phyloP scores from a whole-genome alignment of 2,888 invertebrate genomes.

The Hydropsyche betteni region DNA sequence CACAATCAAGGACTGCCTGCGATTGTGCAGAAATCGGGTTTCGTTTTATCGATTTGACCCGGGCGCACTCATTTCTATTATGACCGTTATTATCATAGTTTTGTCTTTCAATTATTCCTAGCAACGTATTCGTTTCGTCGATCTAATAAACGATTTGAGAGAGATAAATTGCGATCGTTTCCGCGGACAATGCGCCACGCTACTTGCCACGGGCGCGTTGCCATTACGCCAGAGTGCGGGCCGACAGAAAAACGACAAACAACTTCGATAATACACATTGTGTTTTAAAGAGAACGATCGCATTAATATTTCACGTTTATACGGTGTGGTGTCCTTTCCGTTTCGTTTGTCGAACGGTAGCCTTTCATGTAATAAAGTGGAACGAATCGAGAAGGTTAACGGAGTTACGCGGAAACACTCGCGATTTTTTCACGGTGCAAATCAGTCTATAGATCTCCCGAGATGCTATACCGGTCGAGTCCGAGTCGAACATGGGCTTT shows the following conservation, averaged over 20 bases:
- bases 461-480: no score
- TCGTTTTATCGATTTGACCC: constrained; percentile 25
- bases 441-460: neutral
- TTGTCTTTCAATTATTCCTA: constrained; percentile 21
- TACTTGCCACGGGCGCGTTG: neutral
- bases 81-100: constrained; percentile 16
- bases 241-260: neutral
- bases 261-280: neutral
- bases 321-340: constrained; percentile 16
- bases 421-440: neutral
- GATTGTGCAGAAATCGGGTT: constrained; percentile 21
- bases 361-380: constrained; percentile 17
- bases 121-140: neutral
- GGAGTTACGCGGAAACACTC: constrained; percentile 11
- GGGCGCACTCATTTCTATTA: constrained; percentile 9
- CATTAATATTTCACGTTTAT: neutral
- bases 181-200: constrained; percentile 25
- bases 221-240: neutral
- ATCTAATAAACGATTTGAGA: constrained; percentile 20
- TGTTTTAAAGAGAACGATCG: neutral
- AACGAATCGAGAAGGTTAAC: constrained; percentile 24
- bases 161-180: constrained; percentile 27
- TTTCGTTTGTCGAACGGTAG: constrained; percentile 16
- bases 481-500: no score
- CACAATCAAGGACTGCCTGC: constrained; percentile 6